These are phyloP conservation scores for Dryobates pubescens DNA, from an alignment of 2,797 vertebrate genomes.

Conservation along the genomic window DNA sequence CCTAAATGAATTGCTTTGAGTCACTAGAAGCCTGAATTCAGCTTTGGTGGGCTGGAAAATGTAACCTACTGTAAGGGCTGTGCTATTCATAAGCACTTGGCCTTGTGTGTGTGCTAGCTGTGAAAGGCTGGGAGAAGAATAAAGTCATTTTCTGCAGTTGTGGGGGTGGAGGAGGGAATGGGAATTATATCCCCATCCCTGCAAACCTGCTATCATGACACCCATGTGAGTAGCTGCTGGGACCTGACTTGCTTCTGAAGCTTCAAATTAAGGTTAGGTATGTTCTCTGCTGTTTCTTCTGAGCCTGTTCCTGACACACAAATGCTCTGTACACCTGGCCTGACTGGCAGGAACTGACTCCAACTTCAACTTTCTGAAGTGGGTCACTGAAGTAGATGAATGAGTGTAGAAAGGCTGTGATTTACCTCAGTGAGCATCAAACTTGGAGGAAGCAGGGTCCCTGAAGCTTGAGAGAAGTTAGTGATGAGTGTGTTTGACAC, in stretches of 20 bases:
- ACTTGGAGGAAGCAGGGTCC: not conserved
- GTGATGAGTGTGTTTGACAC: not conserved
- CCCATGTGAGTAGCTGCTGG: not conserved
- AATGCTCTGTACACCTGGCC: not conserved
- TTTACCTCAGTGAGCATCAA: not conserved
- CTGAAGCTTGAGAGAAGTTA: not conserved
- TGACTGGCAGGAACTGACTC: not conserved
- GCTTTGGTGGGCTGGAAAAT: constrained; percentile 66
- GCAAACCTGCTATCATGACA: not conserved
- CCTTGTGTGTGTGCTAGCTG: not conserved
- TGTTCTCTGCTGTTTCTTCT: not conserved
- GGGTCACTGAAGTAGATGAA: not conserved
- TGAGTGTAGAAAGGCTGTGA: not conserved
- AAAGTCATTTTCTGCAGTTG: constrained; percentile 28
- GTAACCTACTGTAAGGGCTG: constrained; percentile 45
- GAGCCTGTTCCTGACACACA: not conserved
- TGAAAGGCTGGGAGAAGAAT: constrained; percentile 49
- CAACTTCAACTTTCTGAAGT: not conserved
- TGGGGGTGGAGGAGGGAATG: constrained; percentile 28
- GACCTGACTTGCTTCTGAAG: not conserved
- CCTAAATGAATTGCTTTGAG: constrained; percentile 54
- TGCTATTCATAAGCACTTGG: not conserved
- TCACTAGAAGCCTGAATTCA: constrained; percentile 16
- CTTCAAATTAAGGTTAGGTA: not conserved
- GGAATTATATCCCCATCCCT: not conserved